These are phyloP conservation scores for Hydroisotoma schaefferi DNA, from an alignment of 2,888 invertebrate genomes.

Conservation along the genomic window DNA sequence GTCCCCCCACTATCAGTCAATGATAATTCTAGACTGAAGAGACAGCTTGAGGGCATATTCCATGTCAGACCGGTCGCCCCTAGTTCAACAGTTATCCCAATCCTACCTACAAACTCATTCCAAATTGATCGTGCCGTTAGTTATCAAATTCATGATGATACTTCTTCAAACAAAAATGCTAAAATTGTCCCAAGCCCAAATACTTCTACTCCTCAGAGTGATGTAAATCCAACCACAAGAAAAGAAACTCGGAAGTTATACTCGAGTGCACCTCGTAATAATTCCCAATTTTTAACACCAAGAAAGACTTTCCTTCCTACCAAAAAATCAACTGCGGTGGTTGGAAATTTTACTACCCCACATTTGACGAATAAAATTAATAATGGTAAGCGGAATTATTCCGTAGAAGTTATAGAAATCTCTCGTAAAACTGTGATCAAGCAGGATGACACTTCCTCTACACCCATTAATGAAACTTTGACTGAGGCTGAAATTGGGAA, in stretches of 20 bases:
- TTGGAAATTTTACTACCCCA: background rate
- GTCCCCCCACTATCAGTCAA: background rate
- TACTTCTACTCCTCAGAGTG: background rate
- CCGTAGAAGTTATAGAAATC: conserved; percentile 31
- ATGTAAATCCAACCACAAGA: background rate
- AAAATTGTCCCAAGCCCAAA: background rate
- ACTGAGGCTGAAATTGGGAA: conserved; percentile 5
- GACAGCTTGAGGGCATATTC: conserved; percentile 14
- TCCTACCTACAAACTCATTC: background rate
- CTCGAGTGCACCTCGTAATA: background rate
- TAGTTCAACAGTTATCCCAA: background rate
- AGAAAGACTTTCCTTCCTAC: too few relatives aligned
- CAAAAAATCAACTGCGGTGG: background rate
- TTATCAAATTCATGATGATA: background rate
- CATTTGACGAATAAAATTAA: background rate
- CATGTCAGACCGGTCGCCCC: background rate
- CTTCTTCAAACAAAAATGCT: background rate
- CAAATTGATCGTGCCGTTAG: background rate
- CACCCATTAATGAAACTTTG: conserved; percentile 1
- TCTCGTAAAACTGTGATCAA: conserved; percentile 22
- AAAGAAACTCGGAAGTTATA: background rate
- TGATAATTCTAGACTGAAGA: conserved; percentile 1
- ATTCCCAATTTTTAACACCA: too few relatives aligned
- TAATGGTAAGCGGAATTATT: conserved; percentile 26
- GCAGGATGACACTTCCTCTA: conserved; percentile 19